Percentiles rank a stretch among this genome's conserved stretches.
Conservation (phyloP, 2,113 vertebrate genomes). For the Microtus ochrogaster region DNA sequence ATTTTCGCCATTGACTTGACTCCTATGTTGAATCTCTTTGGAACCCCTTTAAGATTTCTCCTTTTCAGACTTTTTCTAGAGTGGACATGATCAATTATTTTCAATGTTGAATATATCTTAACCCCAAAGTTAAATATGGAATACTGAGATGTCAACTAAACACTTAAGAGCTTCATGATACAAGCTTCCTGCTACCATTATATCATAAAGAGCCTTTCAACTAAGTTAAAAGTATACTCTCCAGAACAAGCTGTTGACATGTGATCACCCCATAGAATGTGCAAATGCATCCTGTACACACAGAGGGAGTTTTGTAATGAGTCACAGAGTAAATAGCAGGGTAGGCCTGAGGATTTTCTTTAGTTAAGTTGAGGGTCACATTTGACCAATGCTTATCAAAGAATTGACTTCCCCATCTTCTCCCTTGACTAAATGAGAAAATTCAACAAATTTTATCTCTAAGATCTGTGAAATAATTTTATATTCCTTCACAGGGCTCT, state of each 20-base stretch:
- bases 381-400: not conserved
- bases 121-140: not conserved
- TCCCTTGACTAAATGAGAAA: not conserved
- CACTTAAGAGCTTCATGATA: not conserved
- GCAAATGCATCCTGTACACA: not conserved
- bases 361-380: not conserved
- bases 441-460: not conserved
- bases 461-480: conserved; percentile 1
- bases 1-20: not conserved
- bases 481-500: not conserved
- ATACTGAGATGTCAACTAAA: not conserved
- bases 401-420: not conserved
- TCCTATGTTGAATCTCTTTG: not conserved
- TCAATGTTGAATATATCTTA: not conserved
- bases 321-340: not conserved
- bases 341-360: not conserved
- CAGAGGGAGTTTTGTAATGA: not conserved
- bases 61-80: not conserved
- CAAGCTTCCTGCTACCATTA: not conserved
- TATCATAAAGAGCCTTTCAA: not conserved
- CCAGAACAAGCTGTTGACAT: not conserved
- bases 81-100: not conserved
- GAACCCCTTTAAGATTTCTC: not conserved
- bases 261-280: not conserved
- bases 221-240: not conserved